Percentiles rank a stretch among this genome's conserved stretches.
These are phyloP conservation scores for Hydrotaea diabolus DNA, from an alignment of 2,888 invertebrate genomes.

Conservation along the genomic window DNA sequence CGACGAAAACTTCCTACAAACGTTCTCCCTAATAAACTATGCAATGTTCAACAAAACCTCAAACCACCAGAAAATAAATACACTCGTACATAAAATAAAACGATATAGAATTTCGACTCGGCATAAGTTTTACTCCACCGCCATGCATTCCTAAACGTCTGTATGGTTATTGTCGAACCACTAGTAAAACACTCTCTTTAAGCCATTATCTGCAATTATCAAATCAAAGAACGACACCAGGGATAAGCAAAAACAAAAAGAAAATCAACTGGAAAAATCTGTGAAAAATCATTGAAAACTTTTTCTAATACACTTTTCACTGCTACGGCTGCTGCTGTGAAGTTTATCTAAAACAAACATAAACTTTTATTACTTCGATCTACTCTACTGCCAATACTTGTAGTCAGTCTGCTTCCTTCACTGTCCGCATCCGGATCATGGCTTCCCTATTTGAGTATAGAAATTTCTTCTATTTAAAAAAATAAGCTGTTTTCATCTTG, in stretches of 20 bases:
- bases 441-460: not conserved
- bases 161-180: not conserved
- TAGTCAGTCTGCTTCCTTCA: not conserved
- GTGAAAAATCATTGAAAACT: not conserved
- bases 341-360: slow-evolving; percentile 40
- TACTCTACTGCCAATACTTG: not conserved
- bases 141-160: too few species aligned
- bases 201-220: slow-evolving; percentile 36
- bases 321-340: not conserved
- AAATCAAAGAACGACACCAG: not conserved
- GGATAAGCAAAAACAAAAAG: not conserved
- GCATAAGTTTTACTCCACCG: too few species aligned
- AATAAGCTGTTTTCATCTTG: not conserved
- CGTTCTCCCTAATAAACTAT: too few species aligned
- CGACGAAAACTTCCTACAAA: too few species aligned
- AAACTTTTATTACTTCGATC: slow-evolving; percentile 36
- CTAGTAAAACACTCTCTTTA: slow-evolving; percentile 19
- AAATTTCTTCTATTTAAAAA: slow-evolving; percentile 16
- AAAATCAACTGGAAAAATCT: not conserved
- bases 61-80: too few species aligned
- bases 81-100: not conserved
- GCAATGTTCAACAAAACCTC: too few species aligned
- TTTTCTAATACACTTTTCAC: not conserved
- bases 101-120: slow-evolving; percentile 8
- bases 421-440: not conserved